These are phyloP conservation scores for Pteronotus mesoamericanus DNA, from an alignment of 2,797 vertebrate species.

Conservation along the genomic window DNA sequence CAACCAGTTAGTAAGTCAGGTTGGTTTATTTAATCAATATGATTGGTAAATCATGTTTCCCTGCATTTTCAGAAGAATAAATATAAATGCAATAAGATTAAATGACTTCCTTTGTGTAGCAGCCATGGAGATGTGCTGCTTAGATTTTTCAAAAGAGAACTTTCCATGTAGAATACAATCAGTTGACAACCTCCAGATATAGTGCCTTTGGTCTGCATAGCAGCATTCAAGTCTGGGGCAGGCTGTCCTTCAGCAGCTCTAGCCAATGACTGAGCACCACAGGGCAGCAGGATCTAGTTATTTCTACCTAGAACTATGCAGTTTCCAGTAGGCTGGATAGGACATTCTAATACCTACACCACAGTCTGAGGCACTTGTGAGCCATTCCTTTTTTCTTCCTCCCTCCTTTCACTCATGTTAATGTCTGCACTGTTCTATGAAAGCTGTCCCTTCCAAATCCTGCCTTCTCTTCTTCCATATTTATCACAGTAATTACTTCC, in stretches of 20 bases:
- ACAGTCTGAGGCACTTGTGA: background rate
- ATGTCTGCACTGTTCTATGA: background rate
- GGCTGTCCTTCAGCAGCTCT: background rate
- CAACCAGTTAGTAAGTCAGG: background rate
- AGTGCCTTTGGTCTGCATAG: background rate
- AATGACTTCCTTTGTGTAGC: background rate
- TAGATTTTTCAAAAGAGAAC: background rate
- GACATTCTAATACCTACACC: background rate
- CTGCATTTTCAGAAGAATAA: background rate
- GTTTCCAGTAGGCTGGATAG: background rate
- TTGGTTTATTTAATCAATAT: background rate
- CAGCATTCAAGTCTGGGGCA: background rate
- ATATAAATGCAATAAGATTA: background rate
- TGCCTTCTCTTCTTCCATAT: background rate
- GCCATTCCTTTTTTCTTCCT: background rate
- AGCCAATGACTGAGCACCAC: background rate
- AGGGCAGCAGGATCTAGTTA: background rate
- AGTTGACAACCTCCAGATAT: background rate
- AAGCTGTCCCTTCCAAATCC: background rate
- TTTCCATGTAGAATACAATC: background rate
- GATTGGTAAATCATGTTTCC: background rate
- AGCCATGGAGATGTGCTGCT: background rate
- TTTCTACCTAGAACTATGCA: background rate
- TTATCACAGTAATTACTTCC: background rate
- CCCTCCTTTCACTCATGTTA: background rate